Evolutionary conservation across 2,797 vertebrate genomes (phyloP).

Genomic region (Bovichtus diacanthus): DNA sequence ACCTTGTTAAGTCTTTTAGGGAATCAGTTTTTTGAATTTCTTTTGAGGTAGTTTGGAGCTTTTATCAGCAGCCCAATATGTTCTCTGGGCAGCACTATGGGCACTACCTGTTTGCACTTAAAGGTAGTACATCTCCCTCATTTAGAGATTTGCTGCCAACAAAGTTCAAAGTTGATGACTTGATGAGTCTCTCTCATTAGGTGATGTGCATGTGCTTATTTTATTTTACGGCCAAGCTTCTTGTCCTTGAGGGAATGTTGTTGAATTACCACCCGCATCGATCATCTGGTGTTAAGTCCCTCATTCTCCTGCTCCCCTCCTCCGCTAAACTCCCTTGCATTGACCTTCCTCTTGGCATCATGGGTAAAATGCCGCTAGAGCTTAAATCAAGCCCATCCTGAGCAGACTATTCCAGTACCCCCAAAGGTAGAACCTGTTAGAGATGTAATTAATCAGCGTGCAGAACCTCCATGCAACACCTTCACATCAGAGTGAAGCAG

Average conservation of each 20-base stretch:
- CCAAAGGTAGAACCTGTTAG: conserved; percentile 66
- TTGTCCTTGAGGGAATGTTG: conserved; percentile 54
- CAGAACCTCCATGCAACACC: conserved; percentile 58
- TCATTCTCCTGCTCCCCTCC: conserved; percentile 32
- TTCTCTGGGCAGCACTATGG: conserved; percentile 1
- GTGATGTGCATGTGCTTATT: conserved; percentile 64
- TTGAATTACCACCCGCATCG: conserved; percentile 62
- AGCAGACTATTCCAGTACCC: conserved; percentile 61
- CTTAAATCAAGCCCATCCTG: conserved; percentile 76
- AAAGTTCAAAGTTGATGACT: conserved; percentile 58
- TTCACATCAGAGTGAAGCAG: conserved; percentile 50
- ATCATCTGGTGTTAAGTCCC: conserved; percentile 68
- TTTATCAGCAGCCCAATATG: background rate
- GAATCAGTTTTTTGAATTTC: background rate
- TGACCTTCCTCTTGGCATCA: conserved; percentile 76
- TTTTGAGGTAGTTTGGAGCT: background rate
- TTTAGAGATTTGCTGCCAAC: conserved; percentile 28
- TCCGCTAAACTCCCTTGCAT: conserved; percentile 41
- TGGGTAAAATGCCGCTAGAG: conserved; percentile 72
- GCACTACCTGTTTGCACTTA: conserved; percentile 15
- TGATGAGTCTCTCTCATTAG: conserved; percentile 53
- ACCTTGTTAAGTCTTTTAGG: background rate
- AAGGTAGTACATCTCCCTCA: conserved; percentile 28
- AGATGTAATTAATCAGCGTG: conserved; percentile 80
- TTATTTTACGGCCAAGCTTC: conserved; percentile 48